Percentiles rank a stretch among this genome's conserved stretches.
Evolutionary conservation across 2,888 invertebrate genomes (phyloP).

Genomic region (Arctia plantaginis): DNA sequence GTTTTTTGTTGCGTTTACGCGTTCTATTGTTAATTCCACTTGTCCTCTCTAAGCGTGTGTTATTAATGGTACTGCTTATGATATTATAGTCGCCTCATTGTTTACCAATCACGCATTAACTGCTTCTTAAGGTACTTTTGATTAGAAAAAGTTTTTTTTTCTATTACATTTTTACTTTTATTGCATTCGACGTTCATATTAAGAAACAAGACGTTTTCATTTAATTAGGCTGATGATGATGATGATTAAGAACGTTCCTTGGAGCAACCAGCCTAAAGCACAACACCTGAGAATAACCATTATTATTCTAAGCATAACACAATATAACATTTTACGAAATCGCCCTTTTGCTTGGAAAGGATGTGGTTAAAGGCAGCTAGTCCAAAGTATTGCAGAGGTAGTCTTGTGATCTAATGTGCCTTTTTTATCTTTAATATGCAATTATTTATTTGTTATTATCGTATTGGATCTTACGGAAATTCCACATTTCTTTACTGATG

Average conservation of each 20-base stretch:
- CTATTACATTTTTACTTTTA: neutral
- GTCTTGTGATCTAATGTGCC: no score
- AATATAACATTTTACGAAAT: neutral
- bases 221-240: no score
- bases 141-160: neutral
- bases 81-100: constrained; percentile 14
- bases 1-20: neutral
- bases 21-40: neutral
- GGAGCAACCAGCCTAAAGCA: neutral
- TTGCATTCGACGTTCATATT: neutral
- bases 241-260: neutral
- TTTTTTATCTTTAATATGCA: neutral
- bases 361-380: no score
- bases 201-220: no score
- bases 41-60: neutral
- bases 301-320: neutral
- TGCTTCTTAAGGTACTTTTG: neutral
- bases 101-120: constrained; percentile 7
- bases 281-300: no score
- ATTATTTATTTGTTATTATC: no score
- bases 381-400: no score
- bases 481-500: no score
- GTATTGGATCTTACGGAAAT: neutral
- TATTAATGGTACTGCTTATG: neutral
- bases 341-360: neutral